Base-by-base conservation (phyloP, 23 tunicate species). In the Halocynthia roretzi region DNA sequence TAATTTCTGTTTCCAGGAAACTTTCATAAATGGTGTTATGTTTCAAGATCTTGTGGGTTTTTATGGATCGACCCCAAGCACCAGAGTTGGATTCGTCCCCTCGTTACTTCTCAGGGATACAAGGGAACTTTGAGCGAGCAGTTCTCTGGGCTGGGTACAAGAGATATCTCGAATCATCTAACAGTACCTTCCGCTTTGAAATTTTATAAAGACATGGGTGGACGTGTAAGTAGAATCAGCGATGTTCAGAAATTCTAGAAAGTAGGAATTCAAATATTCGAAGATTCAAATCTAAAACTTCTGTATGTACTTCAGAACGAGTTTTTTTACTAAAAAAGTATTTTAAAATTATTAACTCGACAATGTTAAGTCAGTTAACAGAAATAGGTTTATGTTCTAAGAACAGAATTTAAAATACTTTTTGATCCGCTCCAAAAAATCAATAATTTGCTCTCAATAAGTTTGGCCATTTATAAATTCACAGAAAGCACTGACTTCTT, bases 1-100 rank as follows among this genome's bases (percentile, higher is more conserved):
- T 31, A 31, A 31, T 31, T 31, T 31, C 44, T 31, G 44, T 51
- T 71, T 75, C 48, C 66, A 91, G 97, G 93, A 53, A 87, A 93
- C 80, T 80, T 93, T 9, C 86, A 93, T 80, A 93, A 93, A 68
- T 93, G 98, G 98, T 76, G 67, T 19, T 93, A 87, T 56, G 71
- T 84, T 14, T 7, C 88, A 10, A 85, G 94, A 6, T 70, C 83
- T 0, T 83, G 86, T 70, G 98, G 86, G 11, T 80, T 93, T 54
- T 61, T 93, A 8, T 93, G 89, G 90, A 62, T 87, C 51, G 72
- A 85, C 19, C 89, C 89, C 10, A 44, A 75, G 5, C 65, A 61
- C 67, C 65, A 65, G 2, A 85, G 81, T 8, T 51, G 66, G 56
- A 77, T 91, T 7, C 71, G 51, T 15, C 97, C 90, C 22, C 70